These are phyloP conservation scores for Chrysina gloriosa DNA, from an alignment of 2,888 invertebrate species.

Conservation along the genomic window DNA sequence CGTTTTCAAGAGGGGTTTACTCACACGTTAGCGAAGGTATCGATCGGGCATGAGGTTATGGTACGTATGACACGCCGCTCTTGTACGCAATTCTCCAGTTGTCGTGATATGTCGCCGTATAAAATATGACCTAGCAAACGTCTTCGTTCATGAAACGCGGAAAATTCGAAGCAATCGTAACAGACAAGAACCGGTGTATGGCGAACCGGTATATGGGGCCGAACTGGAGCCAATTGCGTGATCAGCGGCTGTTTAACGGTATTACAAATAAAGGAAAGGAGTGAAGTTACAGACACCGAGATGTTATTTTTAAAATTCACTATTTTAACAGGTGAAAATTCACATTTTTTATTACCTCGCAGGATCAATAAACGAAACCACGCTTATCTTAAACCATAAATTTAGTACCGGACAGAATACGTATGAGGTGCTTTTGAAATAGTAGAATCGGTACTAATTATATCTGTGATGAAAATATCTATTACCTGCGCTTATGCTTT, in stretches of 20 bases:
- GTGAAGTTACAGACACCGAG: background rate
- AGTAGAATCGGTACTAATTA: no score
- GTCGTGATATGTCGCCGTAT: conserved; percentile 1
- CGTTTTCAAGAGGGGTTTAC: background rate
- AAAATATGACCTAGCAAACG: background rate
- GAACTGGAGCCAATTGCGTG: background rate
- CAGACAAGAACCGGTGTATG: background rate
- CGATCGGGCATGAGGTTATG: conserved; percentile 10
- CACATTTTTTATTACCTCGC: no score
- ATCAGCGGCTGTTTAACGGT: background rate
- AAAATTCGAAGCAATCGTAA: conserved; percentile 10
- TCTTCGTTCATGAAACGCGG: background rate
- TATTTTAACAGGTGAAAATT: no score
- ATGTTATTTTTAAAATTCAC: background rate
- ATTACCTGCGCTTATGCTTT: no score
- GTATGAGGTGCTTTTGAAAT: no score
- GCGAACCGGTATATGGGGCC: background rate
- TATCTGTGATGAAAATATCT: no score
- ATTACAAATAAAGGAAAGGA: background rate
- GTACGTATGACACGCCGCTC: conserved; percentile 8
- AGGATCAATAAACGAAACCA: no score
- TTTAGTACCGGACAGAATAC: no score
- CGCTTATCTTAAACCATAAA: no score
- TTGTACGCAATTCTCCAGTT: conserved; percentile 15
- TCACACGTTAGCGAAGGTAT: conserved; percentile 8